Conservation (phyloP, 2,888 invertebrate genomes). For the Phytoseiulus persimilis region DNA sequence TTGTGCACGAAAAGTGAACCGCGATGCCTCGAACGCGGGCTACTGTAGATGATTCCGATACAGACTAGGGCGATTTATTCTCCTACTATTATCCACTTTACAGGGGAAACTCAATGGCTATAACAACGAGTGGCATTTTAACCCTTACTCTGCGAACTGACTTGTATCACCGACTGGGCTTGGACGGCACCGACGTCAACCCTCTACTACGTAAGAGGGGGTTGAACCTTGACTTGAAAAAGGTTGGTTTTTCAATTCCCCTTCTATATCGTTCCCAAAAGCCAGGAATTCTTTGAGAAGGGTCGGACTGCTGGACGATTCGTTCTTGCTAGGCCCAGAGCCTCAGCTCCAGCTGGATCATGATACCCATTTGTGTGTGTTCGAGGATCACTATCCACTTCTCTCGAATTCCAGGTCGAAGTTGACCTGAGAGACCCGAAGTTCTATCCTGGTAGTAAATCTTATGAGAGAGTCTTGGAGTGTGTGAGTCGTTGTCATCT, state of each 20-base stretch:
- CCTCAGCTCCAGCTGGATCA: no score
- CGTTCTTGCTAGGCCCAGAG: no score
- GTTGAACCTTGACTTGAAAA: background rate
- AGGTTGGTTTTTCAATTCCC: background rate
- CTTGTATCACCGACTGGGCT: constrained; percentile 10
- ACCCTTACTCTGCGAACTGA: background rate
- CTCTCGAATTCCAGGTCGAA: background rate
- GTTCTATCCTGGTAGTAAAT: constrained; percentile 9
- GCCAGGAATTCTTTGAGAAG: no score
- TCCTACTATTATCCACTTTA: no score
- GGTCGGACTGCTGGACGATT: no score
- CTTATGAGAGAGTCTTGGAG: background rate
- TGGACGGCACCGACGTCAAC: background rate
- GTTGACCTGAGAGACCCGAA: background rate
- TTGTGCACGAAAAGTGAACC: no score
- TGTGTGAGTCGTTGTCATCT: background rate
- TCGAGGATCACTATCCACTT: no score
- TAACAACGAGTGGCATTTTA: background rate
- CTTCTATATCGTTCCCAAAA: no score
- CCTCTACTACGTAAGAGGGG: constrained; percentile 13
- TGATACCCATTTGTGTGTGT: no score
- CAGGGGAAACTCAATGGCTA: constrained; percentile 21
- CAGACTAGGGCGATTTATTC: no score
- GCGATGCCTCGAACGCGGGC: no score
- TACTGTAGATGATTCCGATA: no score